Evolutionary conservation across 2,888 invertebrate species (phyloP).

Genomic region (Stenotaenia linearis): DNA sequence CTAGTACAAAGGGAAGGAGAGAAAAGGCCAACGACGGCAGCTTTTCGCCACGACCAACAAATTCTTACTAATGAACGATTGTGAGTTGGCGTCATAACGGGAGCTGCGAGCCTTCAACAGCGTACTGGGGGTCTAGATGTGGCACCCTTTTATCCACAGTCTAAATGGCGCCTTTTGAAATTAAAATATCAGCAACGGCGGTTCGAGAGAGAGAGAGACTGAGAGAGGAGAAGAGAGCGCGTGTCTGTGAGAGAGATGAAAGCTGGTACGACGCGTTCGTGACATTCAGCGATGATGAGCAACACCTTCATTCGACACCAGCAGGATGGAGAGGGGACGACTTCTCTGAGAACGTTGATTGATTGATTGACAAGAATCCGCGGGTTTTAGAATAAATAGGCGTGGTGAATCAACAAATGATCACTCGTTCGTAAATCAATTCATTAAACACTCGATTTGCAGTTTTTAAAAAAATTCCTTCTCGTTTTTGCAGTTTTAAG

Average conservation of each 20-base stretch:
- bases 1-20: neutral
- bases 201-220: neutral
- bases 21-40: conserved; percentile 1
- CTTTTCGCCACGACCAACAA: neutral
- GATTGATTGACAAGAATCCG: neutral
- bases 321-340: neutral
- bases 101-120: neutral
- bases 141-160: neutral
- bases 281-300: conserved; percentile 4
- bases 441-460: neutral
- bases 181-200: conserved; percentile 12
- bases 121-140: neutral
- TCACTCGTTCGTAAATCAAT: neutral
- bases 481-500: neutral
- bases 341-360: neutral
- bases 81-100: conserved; percentile 2
- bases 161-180: conserved; percentile 1
- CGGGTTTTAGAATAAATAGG: neutral
- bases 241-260: neutral
- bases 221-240: neutral
- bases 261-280: neutral
- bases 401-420: neutral
- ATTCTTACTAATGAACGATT: conserved; percentile 26
- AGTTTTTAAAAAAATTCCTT: neutral
- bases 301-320: conserved; percentile 12